Evolutionary conservation across 2,113 vertebrate species (phyloP), one percentile per base, ranked within the genome.

Genomic region (Rhynchopsitta pachyrhyncha): DNA sequence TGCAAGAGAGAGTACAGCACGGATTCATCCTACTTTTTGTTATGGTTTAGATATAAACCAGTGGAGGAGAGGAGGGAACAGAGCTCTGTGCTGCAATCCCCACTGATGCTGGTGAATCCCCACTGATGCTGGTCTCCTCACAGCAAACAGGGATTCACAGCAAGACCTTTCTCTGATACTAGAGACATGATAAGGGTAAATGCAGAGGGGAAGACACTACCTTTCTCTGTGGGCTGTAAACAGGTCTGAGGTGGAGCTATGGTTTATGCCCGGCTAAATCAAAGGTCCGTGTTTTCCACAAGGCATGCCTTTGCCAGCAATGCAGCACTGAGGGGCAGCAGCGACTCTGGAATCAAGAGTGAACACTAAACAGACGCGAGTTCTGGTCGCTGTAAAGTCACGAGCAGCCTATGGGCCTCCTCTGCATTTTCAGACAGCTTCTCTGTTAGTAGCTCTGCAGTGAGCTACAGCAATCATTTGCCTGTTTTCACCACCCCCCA

Each of bases 191-290:
- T 41, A 63, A 39, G 20, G 41, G 66, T 83, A 64, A 90, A 86
- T 44, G 35, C 55, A 42, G 13, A 6, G 7, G 23, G 42, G 50
- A 79, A 85, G 63, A 49, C 22, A 41, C 16, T 9, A 11, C 17
- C 63, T 85, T 47, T 69, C 53, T 62, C 44, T 63, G 4, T 10
- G 33, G 50, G 35, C 68, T 90, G 42, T 47, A 81, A 42, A 35
- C 0, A 8, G 46, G 31, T 63, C 37, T 0, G 0, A 81, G 47
- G 8, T 88, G 28, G 41, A 88, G n/a, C 41, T 50, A 39, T 11
- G 17, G 31, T 44, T 93, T 63, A 24, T 88, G 77, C 70, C 27
- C 50, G 64, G 39, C 33, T 78, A 25, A 70, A 50, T 28, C 20
- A 55, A 66, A 67, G 7, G 29, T n/a, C 53, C 88, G 20, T 4